Evolutionary conservation across 2,797 vertebrate species (phyloP).

Genomic region (Silurus lanzhouensis): DNA sequence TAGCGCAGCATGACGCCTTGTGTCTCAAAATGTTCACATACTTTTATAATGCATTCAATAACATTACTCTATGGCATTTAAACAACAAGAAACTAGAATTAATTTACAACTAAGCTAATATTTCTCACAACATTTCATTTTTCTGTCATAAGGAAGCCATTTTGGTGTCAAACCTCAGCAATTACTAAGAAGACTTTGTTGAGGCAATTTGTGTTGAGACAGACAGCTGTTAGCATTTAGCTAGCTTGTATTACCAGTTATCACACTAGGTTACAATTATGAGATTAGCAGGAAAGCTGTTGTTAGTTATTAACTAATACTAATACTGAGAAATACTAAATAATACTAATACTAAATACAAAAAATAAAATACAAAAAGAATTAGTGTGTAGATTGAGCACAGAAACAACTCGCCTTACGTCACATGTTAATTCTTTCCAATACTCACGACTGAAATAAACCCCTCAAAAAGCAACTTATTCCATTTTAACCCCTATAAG

Average conservation of each 20-base stretch:
- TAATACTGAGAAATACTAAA: background rate
- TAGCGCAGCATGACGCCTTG: background rate
- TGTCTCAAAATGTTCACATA: background rate
- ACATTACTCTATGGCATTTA: background rate
- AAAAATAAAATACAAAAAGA: too few species aligned
- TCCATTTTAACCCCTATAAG: too few species aligned
- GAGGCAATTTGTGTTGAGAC: background rate
- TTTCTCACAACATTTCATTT: background rate
- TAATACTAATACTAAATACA: too few species aligned
- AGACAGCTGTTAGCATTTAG: background rate
- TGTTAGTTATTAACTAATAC: background rate
- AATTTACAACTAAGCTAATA: background rate
- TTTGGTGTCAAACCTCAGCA: background rate
- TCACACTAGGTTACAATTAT: background rate
- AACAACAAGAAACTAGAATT: background rate
- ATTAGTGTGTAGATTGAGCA: background rate
- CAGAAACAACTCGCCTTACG: too few species aligned
- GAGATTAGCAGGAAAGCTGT: background rate
- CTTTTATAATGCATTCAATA: background rate
- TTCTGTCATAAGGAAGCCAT: background rate
- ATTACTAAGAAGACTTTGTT: background rate
- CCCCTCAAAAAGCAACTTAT: too few species aligned
- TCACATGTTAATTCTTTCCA: too few species aligned
- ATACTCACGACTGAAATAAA: too few species aligned
- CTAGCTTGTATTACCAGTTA: background rate